A percentile compares a stretch with the other conserved stretches of the same genome.
These are phyloP conservation scores for Brachionus calyciflorus DNA, from an alignment of 1,140 invertebrate genomes.

Conservation along the genomic window DNA sequence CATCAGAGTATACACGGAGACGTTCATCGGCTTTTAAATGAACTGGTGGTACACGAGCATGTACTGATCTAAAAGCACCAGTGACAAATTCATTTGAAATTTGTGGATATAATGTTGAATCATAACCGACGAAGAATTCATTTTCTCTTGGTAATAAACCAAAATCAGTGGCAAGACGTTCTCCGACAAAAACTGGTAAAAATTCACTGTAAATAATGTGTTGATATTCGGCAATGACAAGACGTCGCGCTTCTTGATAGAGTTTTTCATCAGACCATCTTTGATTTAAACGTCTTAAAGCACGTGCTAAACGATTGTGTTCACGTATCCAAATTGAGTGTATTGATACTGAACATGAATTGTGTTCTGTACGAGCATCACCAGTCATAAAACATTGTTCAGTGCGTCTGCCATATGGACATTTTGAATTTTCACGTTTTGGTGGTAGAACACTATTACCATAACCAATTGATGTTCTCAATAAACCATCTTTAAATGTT, in stretches of 20 bases:
- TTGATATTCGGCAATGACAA: conserved; percentile 83
- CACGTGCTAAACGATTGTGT: conserved; percentile 51
- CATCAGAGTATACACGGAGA: not conserved
- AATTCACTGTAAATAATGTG: conserved; percentile 92
- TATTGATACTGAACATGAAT: conserved; percentile 53
- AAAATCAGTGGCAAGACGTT: not conserved
- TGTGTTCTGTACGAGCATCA: not conserved
- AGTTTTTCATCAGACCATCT: conserved; percentile 50
- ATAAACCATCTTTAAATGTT: not conserved
- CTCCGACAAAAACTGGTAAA: conserved; percentile 82
- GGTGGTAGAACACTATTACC: not conserved
- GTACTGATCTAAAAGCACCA: conserved; percentile 19
- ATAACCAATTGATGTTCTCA: not conserved
- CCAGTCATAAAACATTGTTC: not conserved
- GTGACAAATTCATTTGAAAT: conserved; percentile 37
- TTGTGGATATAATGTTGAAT: not conserved
- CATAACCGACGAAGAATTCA: conserved; percentile 47
- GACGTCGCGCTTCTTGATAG: conserved; percentile 74
- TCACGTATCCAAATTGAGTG: conserved; percentile 70
- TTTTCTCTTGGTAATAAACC: not conserved
- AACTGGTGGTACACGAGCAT: not conserved
- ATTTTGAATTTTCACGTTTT: not conserved
- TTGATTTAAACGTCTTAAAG: conserved; percentile 48
- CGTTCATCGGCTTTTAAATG: not conserved
- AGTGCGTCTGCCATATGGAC: not conserved